Conservation (phyloP, 2,113 vertebrate genomes). For the Dermatemys mawii region DNA sequence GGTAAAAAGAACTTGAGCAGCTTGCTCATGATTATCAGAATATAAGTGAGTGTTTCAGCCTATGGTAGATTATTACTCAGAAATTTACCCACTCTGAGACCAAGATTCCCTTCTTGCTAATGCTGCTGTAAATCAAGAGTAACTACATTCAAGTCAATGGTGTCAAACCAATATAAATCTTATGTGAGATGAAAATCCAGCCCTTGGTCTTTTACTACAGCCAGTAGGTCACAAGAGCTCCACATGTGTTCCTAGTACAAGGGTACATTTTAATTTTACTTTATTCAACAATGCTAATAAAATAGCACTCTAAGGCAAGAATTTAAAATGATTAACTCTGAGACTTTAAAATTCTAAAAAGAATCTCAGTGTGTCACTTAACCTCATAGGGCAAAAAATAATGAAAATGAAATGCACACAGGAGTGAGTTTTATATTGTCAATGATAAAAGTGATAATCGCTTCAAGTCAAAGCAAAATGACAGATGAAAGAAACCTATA, state of each 20-base stretch:
- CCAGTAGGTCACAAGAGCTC: not conserved
- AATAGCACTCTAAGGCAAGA: conserved; percentile 50
- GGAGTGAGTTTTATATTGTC: conserved; percentile 71
- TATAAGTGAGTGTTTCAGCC: not conserved
- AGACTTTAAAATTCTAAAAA: conserved; percentile 60
- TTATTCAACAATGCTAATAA: conserved; percentile 31
- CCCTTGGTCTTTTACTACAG: not conserved
- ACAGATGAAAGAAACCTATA: conserved; percentile 72
- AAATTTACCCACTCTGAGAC: not conserved
- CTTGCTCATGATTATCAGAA: not conserved
- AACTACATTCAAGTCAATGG: not conserved
- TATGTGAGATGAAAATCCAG: not conserved
- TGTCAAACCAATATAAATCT: not conserved
- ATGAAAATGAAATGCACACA: conserved; percentile 67
- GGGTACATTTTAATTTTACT: conserved; percentile 51
- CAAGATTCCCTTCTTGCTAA: not conserved
- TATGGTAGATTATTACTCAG: not conserved
- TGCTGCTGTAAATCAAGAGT: not conserved
- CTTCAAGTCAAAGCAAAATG: conserved; percentile 68
- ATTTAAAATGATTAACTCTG: conserved; percentile 70
- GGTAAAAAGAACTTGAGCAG: not conserved
- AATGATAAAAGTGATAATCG: conserved; percentile 68
- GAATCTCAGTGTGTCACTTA: conserved; percentile 63
- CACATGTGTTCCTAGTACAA: not conserved
- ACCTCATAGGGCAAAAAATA: conserved; percentile 49